phyloP scores from a whole-genome alignment of 2,888 invertebrate genomes.

The Carterocephalus palaemon region DNA sequence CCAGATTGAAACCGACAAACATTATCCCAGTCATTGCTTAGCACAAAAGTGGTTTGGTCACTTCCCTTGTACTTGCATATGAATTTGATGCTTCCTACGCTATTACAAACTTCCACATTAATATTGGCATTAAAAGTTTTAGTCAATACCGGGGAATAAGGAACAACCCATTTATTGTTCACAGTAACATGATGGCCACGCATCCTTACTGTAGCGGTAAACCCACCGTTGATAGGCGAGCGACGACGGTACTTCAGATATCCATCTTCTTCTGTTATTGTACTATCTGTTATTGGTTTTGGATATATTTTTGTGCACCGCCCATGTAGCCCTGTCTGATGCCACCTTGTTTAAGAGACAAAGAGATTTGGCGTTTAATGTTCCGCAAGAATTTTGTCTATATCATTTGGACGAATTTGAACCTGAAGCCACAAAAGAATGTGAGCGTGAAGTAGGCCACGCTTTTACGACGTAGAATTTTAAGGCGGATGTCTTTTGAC shows the following conservation, averaged over 20 bases:
- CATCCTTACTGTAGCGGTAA: background rate
- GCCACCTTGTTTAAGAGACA: background rate
- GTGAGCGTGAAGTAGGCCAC: slow-evolving; percentile 7
- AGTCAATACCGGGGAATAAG: slow-evolving; percentile 32
- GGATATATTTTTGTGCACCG: slow-evolving; percentile 43
- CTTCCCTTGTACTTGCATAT: slow-evolving; percentile 36
- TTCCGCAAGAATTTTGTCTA: slow-evolving; percentile 1
- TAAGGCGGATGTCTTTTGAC: background rate
- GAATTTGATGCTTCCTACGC: slow-evolving; percentile 48
- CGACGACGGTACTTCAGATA: slow-evolving; percentile 31
- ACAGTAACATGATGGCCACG: slow-evolving; percentile 13
- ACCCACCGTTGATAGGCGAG: slow-evolving; percentile 18
- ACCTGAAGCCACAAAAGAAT: slow-evolving; percentile 12
- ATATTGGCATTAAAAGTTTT: slow-evolving; percentile 32
- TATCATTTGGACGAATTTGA: slow-evolving; percentile 11
- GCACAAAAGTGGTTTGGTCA: slow-evolving; percentile 33
- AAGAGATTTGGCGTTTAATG: background rate
- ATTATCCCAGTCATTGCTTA: slow-evolving; percentile 30
- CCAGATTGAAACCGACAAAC: slow-evolving; percentile 25
- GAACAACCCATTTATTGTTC: slow-evolving; percentile 34
- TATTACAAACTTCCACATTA: slow-evolving; percentile 49
- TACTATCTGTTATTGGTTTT: slow-evolving; percentile 36
- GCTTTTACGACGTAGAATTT: slow-evolving; percentile 6
- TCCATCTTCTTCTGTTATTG: slow-evolving; percentile 38
- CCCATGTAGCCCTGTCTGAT: too few relatives aligned